Evolutionary conservation across 2,797 vertebrate species (phyloP).

Genomic region (Aldrovandia affinis): DNA sequence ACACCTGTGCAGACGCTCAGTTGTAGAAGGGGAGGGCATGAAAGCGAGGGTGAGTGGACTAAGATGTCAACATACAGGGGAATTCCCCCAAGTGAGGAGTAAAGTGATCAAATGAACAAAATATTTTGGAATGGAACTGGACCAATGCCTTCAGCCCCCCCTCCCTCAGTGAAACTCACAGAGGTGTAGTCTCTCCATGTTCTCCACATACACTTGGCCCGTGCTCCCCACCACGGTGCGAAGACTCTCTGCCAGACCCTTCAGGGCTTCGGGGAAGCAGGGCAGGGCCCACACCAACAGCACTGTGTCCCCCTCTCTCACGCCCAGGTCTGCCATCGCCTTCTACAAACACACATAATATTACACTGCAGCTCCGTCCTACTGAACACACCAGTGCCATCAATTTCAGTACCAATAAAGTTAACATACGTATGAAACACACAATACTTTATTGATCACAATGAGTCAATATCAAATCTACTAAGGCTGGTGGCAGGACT

Average conservation of each 20-base stretch:
- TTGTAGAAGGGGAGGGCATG: no score
- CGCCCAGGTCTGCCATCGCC: conserved; percentile 78
- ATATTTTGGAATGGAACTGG: no score
- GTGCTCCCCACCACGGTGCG: conserved; percentile 65
- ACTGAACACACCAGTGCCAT: neutral
- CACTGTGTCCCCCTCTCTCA: conserved; percentile 77
- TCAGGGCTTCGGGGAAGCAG: conserved; percentile 64
- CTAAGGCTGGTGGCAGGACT: no score
- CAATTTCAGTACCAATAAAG: neutral
- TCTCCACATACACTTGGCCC: conserved; percentile 80
- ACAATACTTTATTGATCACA: no score
- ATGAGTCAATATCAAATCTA: no score
- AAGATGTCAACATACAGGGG: no score
- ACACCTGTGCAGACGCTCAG: no score
- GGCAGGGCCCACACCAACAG: conserved; percentile 83
- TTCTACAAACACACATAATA: conserved; percentile 32
- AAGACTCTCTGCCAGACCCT: conserved; percentile 72
- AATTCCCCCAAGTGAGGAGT: no score
- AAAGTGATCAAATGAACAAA: no score
- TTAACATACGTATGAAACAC: no score
- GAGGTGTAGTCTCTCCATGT: conserved; percentile 76
- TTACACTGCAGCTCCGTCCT: neutral
- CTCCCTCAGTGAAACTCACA: conserved; percentile 71
- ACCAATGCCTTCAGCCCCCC: no score
- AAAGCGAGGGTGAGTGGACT: no score